Conservation (phyloP, 2,888 invertebrate species). For the Drepanosiphum platanoidis region DNA sequence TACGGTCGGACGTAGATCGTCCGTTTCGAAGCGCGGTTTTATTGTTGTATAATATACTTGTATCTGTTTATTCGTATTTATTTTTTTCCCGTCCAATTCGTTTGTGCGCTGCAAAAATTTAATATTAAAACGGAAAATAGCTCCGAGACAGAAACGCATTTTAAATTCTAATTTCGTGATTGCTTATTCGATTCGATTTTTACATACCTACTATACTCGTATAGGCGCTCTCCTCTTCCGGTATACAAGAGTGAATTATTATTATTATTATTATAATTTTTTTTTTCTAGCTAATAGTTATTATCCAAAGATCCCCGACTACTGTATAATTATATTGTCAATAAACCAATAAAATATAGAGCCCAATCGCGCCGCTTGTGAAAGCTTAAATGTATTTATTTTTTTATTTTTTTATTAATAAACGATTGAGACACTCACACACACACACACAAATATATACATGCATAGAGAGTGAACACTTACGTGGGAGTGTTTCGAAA, state of each 20-base stretch:
- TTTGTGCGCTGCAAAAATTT: background rate
- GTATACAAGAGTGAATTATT: slow-evolving; percentile 5
- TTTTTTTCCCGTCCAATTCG: background rate
- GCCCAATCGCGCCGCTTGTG: background rate
- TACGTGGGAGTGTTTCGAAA: slow-evolving; percentile 11
- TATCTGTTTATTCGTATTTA: background rate
- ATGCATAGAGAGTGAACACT: background rate
- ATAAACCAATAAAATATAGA: slow-evolving; percentile 21
- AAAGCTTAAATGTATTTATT: background rate
- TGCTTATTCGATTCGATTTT: background rate
- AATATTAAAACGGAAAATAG: background rate
- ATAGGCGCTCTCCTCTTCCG: background rate
- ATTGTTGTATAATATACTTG: background rate
- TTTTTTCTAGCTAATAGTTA: background rate
- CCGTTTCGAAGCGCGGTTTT: no score
- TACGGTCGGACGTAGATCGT: no score
- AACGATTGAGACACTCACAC: background rate
- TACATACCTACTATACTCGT: no score
- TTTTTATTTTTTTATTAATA: background rate
- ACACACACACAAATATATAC: no score
- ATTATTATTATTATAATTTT: slow-evolving; percentile 5
- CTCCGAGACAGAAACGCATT: background rate
- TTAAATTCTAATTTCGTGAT: background rate
- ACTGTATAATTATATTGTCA: slow-evolving; percentile 33
- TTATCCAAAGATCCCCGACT: background rate